phyloP scores from a whole-genome alignment of 2,888 invertebrate genomes.

The Anthrax anthrax region DNA sequence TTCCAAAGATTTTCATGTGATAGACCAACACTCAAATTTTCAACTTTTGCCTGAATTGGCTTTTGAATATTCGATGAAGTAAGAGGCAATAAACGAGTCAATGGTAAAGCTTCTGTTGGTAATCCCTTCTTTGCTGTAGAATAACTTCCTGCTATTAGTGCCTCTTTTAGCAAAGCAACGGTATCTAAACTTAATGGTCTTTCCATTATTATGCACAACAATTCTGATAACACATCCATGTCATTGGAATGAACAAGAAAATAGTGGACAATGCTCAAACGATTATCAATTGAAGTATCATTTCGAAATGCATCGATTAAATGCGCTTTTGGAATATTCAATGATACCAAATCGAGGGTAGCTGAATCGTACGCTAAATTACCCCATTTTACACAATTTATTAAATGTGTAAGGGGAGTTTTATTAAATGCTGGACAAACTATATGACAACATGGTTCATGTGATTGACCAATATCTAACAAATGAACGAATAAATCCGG shows the following conservation, averaged over 20 bases:
- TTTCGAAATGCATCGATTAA: constrained; percentile 54
- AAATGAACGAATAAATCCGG: constrained; percentile 75
- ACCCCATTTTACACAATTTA: constrained; percentile 40
- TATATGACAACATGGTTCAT: constrained; percentile 72
- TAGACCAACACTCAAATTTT: constrained; percentile 44
- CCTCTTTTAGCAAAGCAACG: constrained; percentile 56
- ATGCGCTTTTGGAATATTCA: constrained; percentile 50
- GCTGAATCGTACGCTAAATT: constrained; percentile 42
- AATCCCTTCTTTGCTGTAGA: constrained; percentile 56
- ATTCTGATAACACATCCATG: constrained; percentile 55
- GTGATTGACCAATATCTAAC: constrained; percentile 66
- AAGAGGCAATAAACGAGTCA: constrained; percentile 57
- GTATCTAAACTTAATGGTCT: constrained; percentile 45
- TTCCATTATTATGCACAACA: constrained; percentile 46
- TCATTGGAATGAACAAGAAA: constrained; percentile 65
- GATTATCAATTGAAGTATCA: constrained; percentile 52
- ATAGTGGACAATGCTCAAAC: constrained; percentile 68
- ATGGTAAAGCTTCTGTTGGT: constrained; percentile 51
- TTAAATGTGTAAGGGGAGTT: constrained; percentile 42
- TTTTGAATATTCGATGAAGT: constrained; percentile 39
- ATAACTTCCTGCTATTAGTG: constrained; percentile 59
- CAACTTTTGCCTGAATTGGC: constrained; percentile 32
- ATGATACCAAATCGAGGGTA: constrained; percentile 55
- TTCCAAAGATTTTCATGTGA: constrained; percentile 67
- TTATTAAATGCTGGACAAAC: constrained; percentile 46